A percentile compares a stretch with the other conserved stretches of the same genome.
Evolutionary conservation across 1,140 invertebrate species (phyloP).

Genomic region (Tetramorium alpestre): DNA sequence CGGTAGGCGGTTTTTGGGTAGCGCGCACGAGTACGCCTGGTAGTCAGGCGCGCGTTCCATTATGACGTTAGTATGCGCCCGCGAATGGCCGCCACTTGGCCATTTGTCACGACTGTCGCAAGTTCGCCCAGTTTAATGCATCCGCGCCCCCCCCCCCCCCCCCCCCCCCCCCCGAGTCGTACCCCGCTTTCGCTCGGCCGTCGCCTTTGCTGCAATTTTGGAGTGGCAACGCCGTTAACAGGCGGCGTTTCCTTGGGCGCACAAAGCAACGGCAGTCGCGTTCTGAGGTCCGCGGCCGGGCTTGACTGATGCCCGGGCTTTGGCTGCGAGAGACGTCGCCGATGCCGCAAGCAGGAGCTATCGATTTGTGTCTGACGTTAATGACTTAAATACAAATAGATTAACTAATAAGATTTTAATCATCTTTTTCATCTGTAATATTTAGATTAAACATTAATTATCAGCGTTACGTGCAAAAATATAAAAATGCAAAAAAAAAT

Average conservation of each 20-base stretch:
- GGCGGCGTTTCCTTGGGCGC: slow-evolving; percentile 49
- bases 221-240: slow-evolving; percentile 62
- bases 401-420: neutral
- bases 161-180: neutral
- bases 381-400: neutral
- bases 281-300: slow-evolving; percentile 43
- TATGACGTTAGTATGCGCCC: slow-evolving; percentile 66
- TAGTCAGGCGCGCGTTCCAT: slow-evolving; percentile 51
- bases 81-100: slow-evolving; percentile 59
- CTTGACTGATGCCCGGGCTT: slow-evolving; percentile 50
- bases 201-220: slow-evolving; percentile 69
- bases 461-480: no score
- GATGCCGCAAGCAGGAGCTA: slow-evolving; percentile 14
- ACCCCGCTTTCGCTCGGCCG: slow-evolving; percentile 16
- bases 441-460: neutral
- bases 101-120: slow-evolving; percentile 72
- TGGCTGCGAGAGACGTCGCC: slow-evolving; percentile 26
- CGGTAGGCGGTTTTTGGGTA: slow-evolving; percentile 48
- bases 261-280: slow-evolving; percentile 60
- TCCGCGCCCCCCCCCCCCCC: slow-evolving; percentile 44
- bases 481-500: neutral
- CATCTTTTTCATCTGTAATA: neutral
- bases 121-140: slow-evolving; percentile 71
- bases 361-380: slow-evolving; percentile 23
- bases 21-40: neutral